phyloP scores from a whole-genome alignment of 2,888 invertebrate species.

The Tenthredo scrophulariae region DNA sequence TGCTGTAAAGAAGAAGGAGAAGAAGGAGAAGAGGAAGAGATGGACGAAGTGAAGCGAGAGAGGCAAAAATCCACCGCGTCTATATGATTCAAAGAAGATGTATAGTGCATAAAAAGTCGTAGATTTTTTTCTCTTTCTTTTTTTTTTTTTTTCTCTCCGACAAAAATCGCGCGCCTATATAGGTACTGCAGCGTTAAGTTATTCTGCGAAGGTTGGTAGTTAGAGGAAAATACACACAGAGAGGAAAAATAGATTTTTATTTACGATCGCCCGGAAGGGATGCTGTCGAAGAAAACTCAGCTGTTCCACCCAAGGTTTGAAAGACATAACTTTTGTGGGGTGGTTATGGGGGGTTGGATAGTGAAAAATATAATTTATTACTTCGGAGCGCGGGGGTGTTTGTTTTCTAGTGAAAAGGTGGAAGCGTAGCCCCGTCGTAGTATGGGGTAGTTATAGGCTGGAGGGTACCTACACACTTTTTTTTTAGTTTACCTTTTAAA shows the following conservation, averaged over 20 bases:
- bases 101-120: too few species aligned
- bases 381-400: background rate
- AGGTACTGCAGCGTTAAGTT: background rate
- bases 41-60: background rate
- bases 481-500: slow-evolving; percentile 2
- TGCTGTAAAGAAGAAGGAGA: background rate
- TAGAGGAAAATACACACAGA: background rate
- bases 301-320: background rate
- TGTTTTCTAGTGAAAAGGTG: slow-evolving; percentile 8
- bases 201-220: background rate
- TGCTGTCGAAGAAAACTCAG: slow-evolving; percentile 1
- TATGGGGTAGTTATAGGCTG: background rate
- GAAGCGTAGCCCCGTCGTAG: background rate
- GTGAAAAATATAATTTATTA: slow-evolving; percentile 17
- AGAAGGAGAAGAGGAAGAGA: background rate
- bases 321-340: slow-evolving; percentile 68
- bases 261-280: slow-evolving; percentile 10
- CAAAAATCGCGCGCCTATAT: background rate
- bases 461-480: background rate
- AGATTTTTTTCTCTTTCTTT: background rate
- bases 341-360: background rate
- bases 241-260: background rate
- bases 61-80: background rate
- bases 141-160: background rate
- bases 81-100: background rate